Evolutionary conservation across 1,140 invertebrate genomes (phyloP), one percentile per base, ranked within the genome.

Genomic region (Sitobion miscanthi): DNA sequence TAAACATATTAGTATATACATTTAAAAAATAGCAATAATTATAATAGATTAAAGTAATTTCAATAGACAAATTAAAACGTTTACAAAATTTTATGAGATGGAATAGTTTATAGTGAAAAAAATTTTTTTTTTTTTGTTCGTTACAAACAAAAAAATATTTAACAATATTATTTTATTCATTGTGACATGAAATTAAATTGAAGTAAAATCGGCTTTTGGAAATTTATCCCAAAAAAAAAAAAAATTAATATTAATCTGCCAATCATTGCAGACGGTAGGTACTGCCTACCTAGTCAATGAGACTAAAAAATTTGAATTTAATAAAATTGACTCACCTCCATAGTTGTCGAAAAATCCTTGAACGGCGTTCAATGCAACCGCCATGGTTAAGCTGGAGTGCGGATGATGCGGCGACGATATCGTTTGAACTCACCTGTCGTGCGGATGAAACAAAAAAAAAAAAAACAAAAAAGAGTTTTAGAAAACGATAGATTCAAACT

Each of bases 331-430:
- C 62, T 93, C 47, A 93, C 91, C 91, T 93, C 91, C 91, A n/a
- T 93, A 93, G 47, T 86, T 54, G 91, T 93, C 91, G 52, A 93
- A 93, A 49, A 93, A 83, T 83, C 91, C 91, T 85, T 93, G 91
- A 30, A 93, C 52, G 6, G 82, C 49, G 49, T 38, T 49, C 47
- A 92, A 47, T 52, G 42, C 45, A n/a, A 0, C 23, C 69, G 23
- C 35, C 49, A 45, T 93, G 49, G 23, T 86, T 45, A 35, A 5
- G 14, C 14, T 25, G 57, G 38, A 9, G 21, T 42, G 35, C 20
- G 38, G 11, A 62, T 23, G 21, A 17, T 25, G 21, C 45, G 45
- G 45, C 23, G 3, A 49, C 47, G 11, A 49, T 49, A 20, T 49
- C 23, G 35, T 21, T 35, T 21, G 7, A 17, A 52, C 47, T 62